A percentile compares a stretch with the other conserved stretches of the same genome.
Evolutionary conservation across 2,797 vertebrate genomes (phyloP).

Genomic region (Oreochromis grahami): DNA sequence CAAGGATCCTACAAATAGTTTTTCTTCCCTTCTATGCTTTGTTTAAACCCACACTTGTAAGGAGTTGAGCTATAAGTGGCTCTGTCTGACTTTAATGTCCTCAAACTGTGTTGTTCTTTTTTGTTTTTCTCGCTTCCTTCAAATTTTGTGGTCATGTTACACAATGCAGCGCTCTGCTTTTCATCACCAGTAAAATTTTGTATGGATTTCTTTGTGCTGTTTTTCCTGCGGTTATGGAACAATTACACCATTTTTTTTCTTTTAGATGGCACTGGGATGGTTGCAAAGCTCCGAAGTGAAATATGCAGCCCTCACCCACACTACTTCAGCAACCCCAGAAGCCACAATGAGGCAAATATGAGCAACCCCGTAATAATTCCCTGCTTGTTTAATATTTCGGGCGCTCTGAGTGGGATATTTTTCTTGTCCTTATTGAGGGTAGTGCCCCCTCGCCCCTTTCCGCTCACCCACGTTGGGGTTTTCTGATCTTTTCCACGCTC

Average conservation of each 20-base stretch:
- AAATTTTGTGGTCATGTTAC: constrained; percentile 1
- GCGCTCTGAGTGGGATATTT: constrained; percentile 26
- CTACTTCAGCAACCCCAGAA: not conserved
- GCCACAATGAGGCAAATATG: constrained; percentile 38
- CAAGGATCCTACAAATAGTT: not conserved
- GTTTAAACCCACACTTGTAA: constrained; percentile 17
- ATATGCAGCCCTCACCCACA: not conserved
- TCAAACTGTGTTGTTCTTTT: not conserved
- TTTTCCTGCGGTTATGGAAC: not conserved
- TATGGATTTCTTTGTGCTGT: constrained; percentile 8
- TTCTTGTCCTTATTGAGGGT: not conserved
- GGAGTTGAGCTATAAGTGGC: not conserved
- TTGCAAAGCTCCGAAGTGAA: not conserved
- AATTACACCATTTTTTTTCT: constrained; percentile 10
- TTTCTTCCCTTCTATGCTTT: not conserved
- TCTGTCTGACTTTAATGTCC: not conserved
- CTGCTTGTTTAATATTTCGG: constrained; percentile 36
- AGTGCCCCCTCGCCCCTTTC: constrained; percentile 8
- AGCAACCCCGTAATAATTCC: constrained; percentile 42
- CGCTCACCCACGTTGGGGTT: constrained; percentile 2
- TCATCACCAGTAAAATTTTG: constrained; percentile 13
- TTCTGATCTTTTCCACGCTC: constrained; percentile 11
- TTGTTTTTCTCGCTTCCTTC: not conserved
- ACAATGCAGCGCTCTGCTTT: constrained; percentile 14
- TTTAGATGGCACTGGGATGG: not conserved